phyloP scores from a whole-genome alignment of 64 coral and sea anemone species.

The Anthopleura sola region DNA sequence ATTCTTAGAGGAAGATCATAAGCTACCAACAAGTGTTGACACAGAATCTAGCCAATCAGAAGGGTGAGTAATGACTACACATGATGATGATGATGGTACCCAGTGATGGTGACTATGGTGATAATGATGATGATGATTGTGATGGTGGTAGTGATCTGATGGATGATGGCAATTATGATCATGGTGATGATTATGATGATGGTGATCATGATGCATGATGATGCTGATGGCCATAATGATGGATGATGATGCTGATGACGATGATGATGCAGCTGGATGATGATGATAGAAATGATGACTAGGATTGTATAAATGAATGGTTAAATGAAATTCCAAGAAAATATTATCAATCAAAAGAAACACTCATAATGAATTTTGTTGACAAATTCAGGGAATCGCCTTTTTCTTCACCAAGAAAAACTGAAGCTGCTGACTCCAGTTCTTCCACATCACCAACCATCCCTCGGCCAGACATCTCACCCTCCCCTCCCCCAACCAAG shows the following conservation, averaged over 20 bases:
- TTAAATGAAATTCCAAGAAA: no score
- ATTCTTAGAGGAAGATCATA: constrained; percentile 11
- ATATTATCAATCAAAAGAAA: no score
- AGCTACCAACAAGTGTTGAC: not conserved
- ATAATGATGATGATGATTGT: not conserved
- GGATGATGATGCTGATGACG: no score
- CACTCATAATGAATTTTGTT: not conserved
- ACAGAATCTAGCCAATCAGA: constrained; percentile 22
- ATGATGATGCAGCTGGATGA: no score
- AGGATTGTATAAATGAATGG: no score
- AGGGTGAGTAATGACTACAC: not conserved
- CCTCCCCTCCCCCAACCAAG: constrained; percentile 32
- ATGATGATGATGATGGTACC: not conserved
- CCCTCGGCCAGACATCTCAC: constrained; percentile 15
- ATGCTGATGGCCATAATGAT: not conserved
- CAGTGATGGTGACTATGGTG: not conserved
- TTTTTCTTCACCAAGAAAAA: constrained; percentile 20
- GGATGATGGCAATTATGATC: not conserved
- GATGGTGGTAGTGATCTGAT: not conserved
- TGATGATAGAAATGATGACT: no score
- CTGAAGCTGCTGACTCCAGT: not conserved
- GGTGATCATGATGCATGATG: not conserved
- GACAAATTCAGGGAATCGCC: not conserved
- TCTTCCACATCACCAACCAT: not conserved
- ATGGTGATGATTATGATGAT: not conserved